These are phyloP conservation scores for Trachymyrmex cornetzi DNA, from an alignment of 1,140 invertebrate genomes.

Conservation along the genomic window DNA sequence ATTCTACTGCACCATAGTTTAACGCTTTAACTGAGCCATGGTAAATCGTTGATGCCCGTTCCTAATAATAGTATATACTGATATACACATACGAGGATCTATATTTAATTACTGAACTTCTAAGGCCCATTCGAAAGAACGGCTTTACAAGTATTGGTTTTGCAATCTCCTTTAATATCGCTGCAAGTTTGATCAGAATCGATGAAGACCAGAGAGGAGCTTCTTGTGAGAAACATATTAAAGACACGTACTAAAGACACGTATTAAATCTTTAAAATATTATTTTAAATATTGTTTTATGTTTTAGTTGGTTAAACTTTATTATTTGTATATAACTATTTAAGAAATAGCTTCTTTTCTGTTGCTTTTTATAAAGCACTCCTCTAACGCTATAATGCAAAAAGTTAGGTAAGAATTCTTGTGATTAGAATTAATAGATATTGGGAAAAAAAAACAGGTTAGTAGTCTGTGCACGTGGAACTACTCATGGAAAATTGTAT, in stretches of 20 bases:
- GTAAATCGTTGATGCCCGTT: no score
- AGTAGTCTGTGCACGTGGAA: neutral
- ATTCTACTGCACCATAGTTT: no score
- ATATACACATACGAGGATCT: no score
- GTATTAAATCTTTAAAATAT: neutral
- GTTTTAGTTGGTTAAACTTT: neutral
- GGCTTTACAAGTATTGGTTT: no score
- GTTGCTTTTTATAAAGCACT: neutral
- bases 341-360: neutral
- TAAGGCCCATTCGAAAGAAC: no score
- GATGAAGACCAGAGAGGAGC: no score
- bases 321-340: neutral
- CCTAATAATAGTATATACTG: no score
- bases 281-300: neutral
- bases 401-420: neutral
- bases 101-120: no score
- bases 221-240: neutral
- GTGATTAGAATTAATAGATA: neutral
- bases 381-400: neutral
- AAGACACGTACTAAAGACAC: neutral
- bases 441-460: neutral
- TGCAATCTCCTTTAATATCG: no score
- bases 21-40: no score
- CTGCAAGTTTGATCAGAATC: no score
- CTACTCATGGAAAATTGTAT: neutral